These are phyloP conservation scores for Oscheius sp. DNA, from an alignment of 2,888 invertebrate genomes.

Conservation along the genomic window DNA sequence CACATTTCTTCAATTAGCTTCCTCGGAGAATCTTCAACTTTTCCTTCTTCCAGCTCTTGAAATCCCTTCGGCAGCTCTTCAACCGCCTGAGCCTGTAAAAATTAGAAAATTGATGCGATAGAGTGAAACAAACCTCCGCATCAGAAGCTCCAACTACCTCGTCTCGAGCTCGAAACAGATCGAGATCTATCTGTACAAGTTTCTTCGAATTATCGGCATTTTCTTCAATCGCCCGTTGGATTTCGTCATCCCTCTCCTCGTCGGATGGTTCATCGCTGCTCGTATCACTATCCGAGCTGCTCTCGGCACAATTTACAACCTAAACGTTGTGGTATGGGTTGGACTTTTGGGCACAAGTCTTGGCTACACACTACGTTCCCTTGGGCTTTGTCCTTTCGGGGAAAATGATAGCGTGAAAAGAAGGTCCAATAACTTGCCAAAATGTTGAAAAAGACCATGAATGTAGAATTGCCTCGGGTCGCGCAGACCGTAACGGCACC, in stretches of 20 bases:
- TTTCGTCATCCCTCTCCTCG: conserved; percentile 4
- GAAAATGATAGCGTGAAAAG: too few relatives aligned
- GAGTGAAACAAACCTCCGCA: conserved; percentile 5
- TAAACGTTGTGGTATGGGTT: background rate
- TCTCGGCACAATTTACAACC: conserved; percentile 10
- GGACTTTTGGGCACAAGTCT: too few relatives aligned
- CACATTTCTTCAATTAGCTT: conserved; percentile 17
- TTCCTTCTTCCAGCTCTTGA: background rate
- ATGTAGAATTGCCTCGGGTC: too few relatives aligned
- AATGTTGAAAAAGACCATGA: too few relatives aligned
- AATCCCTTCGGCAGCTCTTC: conserved; percentile 45
- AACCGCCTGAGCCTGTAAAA: conserved; percentile 42
- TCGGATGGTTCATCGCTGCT: conserved; percentile 22
- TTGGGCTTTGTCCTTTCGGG: too few relatives aligned
- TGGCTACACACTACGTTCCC: too few relatives aligned
- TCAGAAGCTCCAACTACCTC: conserved; percentile 7
- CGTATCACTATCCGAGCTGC: conserved; percentile 9
- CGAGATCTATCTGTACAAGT: conserved; percentile 45
- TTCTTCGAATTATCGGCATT: background rate
- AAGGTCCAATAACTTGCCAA: too few relatives aligned
- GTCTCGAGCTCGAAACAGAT: conserved; percentile 38
- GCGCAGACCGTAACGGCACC: too few relatives aligned
- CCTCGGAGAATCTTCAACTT: background rate
- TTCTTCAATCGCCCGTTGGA: background rate
- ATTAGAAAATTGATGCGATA: background rate